Conservation (phyloP, 2,888 invertebrate genomes). For the Caenorhabditis macrosperma region DNA sequence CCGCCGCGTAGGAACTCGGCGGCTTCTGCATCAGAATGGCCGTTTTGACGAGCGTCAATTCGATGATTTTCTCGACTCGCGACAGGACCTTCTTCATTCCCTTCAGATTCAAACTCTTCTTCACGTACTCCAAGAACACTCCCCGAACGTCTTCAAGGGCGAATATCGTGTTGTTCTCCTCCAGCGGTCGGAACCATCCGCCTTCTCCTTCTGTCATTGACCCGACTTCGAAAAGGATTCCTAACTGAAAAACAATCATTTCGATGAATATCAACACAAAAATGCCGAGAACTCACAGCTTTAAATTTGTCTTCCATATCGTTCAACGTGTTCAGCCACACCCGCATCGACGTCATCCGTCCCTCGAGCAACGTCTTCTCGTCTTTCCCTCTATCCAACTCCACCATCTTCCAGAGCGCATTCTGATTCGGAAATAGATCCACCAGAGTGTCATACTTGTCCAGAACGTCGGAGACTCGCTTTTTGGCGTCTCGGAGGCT, state of each 20-base stretch:
- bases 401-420: constrained; percentile 32
- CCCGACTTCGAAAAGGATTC: constrained; percentile 54
- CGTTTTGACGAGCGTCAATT: constrained; percentile 78
- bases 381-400: constrained; percentile 11
- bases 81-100: constrained; percentile 87
- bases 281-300: constrained; percentile 19
- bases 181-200: constrained; percentile 57
- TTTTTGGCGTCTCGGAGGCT: constrained; percentile 37
- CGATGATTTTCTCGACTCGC: constrained; percentile 85
- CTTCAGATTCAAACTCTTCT: constrained; percentile 62
- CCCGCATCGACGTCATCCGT: constrained; percentile 67
- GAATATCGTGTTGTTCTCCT: constrained; percentile 35
- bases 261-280: not conserved
- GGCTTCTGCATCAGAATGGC: constrained; percentile 67
- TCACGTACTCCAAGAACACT: constrained; percentile 60
- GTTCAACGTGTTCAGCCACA: constrained; percentile 91
- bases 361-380: constrained; percentile 27
- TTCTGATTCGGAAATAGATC: constrained; percentile 46
- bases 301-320: constrained; percentile 42
- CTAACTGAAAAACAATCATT: constrained; percentile 38
- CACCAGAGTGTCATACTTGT: constrained; percentile 43
- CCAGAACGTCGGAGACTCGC: constrained; percentile 30
- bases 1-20: constrained; percentile 68
- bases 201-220: constrained; percentile 28
- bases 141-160: constrained; percentile 49